A percentile compares a stretch with the other conserved stretches of the same genome.
These are phyloP conservation scores for Pungitius pungitius DNA, from an alignment of 2,113 vertebrate genomes.

Conservation along the genomic window DNA sequence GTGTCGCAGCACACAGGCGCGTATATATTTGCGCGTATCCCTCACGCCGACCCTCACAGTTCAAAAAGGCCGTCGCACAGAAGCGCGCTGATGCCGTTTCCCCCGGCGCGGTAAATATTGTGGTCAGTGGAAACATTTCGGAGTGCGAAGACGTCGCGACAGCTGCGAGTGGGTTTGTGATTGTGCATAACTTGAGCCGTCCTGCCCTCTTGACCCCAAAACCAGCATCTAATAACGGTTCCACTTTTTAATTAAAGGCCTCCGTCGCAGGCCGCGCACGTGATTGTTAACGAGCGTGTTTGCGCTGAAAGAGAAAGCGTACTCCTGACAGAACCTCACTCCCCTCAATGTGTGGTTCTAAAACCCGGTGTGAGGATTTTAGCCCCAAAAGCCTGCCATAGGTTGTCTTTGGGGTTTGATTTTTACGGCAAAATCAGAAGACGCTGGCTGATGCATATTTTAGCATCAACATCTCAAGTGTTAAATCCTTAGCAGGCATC, in stretches of 20 bases:
- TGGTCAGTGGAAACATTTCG: conserved; percentile 66
- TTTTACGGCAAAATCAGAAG: not conserved
- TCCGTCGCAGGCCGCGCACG: conserved; percentile 26
- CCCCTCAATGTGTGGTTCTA: not conserved
- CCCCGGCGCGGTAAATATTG: conserved; percentile 67
- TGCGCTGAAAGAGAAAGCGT: conserved; percentile 3
- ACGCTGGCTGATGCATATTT: not conserved
- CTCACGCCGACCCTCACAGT: conserved; percentile 44
- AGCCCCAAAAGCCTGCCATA: not conserved
- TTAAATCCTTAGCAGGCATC: not conserved
- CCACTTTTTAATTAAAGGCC: conserved; percentile 45
- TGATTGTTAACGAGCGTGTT: conserved; percentile 33
- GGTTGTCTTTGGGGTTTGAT: not conserved
- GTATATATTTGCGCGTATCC: conserved; percentile 9
- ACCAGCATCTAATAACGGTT: conserved; percentile 38
- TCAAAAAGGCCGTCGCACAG: conserved; percentile 51
- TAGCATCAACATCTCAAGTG: not conserved
- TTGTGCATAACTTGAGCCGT: conserved; percentile 60
- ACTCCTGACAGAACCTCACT: not conserved
- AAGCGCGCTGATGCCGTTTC: conserved; percentile 66
- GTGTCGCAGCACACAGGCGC: conserved; percentile 14
- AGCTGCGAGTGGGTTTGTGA: conserved; percentile 62
- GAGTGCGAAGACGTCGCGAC: conserved; percentile 48
- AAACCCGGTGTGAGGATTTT: conserved; percentile 7
- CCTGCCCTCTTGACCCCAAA: conserved; percentile 60